Evolutionary conservation across 2,888 invertebrate species (phyloP).

Genomic region (Brachylomia viminalis): DNA sequence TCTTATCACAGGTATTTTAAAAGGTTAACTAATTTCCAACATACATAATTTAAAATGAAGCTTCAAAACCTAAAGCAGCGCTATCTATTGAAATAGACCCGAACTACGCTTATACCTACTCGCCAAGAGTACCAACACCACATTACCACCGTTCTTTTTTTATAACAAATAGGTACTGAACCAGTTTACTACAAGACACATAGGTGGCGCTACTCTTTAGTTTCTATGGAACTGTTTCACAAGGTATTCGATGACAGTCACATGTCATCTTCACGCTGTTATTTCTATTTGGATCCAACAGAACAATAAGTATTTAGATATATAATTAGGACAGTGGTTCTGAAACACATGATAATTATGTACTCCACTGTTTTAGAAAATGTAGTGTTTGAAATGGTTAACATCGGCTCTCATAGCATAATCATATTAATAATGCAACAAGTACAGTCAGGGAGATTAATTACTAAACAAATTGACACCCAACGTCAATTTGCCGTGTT

Average conservation of each 20-base stretch:
- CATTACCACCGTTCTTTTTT: background rate
- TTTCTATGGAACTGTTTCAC: background rate
- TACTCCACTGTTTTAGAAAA: no score
- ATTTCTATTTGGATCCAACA: background rate
- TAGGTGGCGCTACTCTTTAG: constrained; percentile 43
- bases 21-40: no score
- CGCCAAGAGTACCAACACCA: background rate
- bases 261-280: background rate
- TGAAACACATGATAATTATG: background rate
- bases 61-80: constrained; percentile 1
- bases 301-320: background rate
- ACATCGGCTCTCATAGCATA: background rate
- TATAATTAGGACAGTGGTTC: background rate
- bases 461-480: background rate
- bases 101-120: constrained; percentile 10
- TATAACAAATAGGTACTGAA: background rate
- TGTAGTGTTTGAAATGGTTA: background rate
- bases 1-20: background rate
- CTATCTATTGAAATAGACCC: constrained; percentile 36
- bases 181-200: background rate
- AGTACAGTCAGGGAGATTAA: background rate
- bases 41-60: background rate
- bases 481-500: background rate
- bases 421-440: background rate
- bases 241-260: no score